These are phyloP conservation scores for Marmota monax DNA, from an alignment of 2,113 vertebrate genomes.

Conservation along the genomic window DNA sequence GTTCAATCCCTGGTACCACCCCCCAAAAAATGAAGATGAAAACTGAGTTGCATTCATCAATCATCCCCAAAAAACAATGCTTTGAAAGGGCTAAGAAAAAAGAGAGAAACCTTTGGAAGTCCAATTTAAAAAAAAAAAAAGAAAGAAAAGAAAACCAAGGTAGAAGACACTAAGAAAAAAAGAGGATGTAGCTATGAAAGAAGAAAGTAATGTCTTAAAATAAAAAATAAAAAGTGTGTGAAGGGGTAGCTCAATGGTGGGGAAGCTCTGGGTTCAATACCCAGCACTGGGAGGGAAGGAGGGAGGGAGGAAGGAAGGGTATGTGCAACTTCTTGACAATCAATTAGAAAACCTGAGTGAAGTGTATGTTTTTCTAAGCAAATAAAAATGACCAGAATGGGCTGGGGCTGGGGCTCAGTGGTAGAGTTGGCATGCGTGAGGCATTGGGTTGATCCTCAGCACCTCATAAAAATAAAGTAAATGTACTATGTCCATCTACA, in stretches of 20 bases:
- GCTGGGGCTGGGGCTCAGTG: background rate
- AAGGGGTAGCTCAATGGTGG: too few relatives aligned
- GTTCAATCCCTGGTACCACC: too few relatives aligned
- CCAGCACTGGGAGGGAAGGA: too few relatives aligned
- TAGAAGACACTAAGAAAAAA: background rate
- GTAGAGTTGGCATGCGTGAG: too few relatives aligned
- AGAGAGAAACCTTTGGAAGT: background rate
- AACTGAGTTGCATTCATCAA: background rate
- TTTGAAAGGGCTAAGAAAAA: background rate
- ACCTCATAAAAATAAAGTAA: too few relatives aligned
- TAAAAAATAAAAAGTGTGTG: too few relatives aligned
- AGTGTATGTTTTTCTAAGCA: background rate
- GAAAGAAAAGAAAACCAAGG: background rate
- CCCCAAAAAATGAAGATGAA: background rate
- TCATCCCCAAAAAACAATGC: background rate
- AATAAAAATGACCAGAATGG: slow-evolving; percentile 2
- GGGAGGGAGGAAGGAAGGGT: background rate
- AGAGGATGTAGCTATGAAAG: background rate
- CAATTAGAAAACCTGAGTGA: background rate
- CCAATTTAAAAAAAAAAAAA: background rate
- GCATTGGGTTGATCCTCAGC: too few relatives aligned
- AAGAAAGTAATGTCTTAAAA: too few relatives aligned
- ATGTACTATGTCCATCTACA: too few relatives aligned
- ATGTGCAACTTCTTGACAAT: background rate
- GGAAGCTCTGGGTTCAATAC: too few relatives aligned